Percentiles rank a stretch among this genome's conserved stretches.
phyloP scores from a whole-genome alignment of 2,888 invertebrate genomes.

The Leucoptera coffeella region DNA sequence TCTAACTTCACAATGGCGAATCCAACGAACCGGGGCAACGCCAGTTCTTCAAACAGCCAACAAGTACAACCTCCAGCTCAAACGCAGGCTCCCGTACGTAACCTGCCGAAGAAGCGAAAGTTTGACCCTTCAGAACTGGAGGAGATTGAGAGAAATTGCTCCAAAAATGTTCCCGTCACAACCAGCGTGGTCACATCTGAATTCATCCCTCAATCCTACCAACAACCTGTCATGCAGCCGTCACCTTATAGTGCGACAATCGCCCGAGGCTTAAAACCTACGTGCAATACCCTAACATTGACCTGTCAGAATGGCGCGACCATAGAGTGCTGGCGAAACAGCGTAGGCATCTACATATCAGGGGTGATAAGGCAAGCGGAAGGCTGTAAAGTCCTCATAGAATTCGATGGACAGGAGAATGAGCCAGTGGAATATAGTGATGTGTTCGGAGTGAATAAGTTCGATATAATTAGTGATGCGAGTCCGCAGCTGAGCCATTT shows the following conservation, averaged over 20 bases:
- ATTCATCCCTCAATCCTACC: constrained; percentile 14
- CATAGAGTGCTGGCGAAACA: constrained; percentile 87
- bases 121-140: constrained; percentile 75
- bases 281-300: constrained; percentile 58
- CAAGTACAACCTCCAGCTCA: constrained; percentile 20
- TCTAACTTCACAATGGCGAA: constrained; percentile 41
- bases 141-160: constrained; percentile 52
- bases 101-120: constrained; percentile 91
- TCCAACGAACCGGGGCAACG: constrained; percentile 35
- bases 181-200: constrained; percentile 14
- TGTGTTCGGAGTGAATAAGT: constrained; percentile 72
- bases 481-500: constrained; percentile 83
- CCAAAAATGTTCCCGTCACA: constrained; percentile 26
- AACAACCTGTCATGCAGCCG: no score
- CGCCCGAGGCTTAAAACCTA: constrained; percentile 43
- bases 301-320: constrained; percentile 90
- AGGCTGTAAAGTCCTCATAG: constrained; percentile 68
- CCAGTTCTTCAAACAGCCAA: constrained; percentile 16
- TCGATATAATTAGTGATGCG: constrained; percentile 88
- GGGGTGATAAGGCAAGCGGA: constrained; percentile 78
- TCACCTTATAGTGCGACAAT: no score
- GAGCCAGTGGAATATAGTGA: constrained; percentile 67
- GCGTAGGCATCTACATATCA: constrained; percentile 74
- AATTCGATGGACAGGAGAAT: constrained; percentile 72
- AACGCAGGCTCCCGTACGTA: constrained; percentile 58